Conservation (phyloP, 2,797 vertebrate genomes). For the Pempheris klunzingeri region DNA sequence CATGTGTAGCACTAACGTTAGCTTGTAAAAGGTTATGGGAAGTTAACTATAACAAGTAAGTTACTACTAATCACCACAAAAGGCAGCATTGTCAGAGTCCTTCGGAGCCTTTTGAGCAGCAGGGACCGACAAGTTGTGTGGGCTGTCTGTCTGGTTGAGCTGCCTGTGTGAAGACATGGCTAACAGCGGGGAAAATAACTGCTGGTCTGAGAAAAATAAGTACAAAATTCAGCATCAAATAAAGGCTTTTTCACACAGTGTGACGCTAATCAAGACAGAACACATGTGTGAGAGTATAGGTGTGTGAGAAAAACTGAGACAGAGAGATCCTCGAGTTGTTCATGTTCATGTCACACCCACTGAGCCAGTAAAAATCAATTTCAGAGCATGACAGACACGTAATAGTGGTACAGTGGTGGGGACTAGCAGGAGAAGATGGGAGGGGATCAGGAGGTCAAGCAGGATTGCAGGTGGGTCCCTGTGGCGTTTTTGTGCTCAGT, state of each 20-base stretch:
- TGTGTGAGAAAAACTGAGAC: not conserved
- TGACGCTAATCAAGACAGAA: conserved; percentile 10
- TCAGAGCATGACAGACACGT: conserved; percentile 42
- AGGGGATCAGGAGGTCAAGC: conserved; percentile 55
- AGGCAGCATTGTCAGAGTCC: not conserved
- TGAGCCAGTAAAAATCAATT: conserved; percentile 58
- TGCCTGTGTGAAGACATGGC: not conserved
- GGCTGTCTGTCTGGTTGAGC: not conserved
- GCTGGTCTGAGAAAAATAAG: not conserved
- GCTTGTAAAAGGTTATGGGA: not conserved
- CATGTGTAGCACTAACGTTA: not conserved
- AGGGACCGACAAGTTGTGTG: not conserved
- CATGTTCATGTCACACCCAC: conserved; percentile 37
- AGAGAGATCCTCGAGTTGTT: conserved; percentile 5
- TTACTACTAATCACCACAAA: not conserved
- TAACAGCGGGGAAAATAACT: not conserved
- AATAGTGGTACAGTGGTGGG: conserved; percentile 14
- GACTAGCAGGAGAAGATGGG: conserved; percentile 38
- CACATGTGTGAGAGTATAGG: not conserved
- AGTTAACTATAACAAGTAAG: not conserved
- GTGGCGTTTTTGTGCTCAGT: conserved; percentile 43
- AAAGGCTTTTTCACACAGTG: not conserved
- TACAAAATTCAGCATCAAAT: not conserved
- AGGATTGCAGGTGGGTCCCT: conserved; percentile 52
- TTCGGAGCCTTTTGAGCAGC: not conserved